phyloP scores from a whole-genome alignment of 2,888 invertebrate genomes.

The Heliconius cydno region DNA sequence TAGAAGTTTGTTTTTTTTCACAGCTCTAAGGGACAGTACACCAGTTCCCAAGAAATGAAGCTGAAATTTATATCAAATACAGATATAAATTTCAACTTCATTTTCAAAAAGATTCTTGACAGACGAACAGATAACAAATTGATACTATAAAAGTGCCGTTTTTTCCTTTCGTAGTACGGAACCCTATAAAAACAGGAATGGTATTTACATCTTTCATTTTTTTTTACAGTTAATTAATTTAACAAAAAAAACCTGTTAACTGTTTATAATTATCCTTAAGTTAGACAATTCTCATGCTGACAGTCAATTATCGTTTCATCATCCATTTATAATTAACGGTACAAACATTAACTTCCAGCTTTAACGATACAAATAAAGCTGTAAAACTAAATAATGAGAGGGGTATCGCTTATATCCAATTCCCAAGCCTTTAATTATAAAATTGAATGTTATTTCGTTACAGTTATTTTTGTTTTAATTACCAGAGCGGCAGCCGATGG shows the following conservation, averaged over 20 bases:
- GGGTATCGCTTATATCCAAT: conserved; percentile 23
- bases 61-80: too few species aligned
- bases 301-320: conserved; percentile 10
- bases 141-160: too few species aligned
- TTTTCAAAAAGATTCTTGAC: too few species aligned
- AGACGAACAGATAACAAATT: too few species aligned
- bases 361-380: conserved; percentile 21
- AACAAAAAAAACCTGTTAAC: background rate
- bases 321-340: background rate
- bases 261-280: conserved; percentile 1
- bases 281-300: conserved; percentile 11
- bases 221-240: background rate
- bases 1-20: too few species aligned
- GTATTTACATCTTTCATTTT: too few species aligned
- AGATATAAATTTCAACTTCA: too few species aligned
- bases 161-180: too few species aligned
- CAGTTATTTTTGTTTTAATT: conserved; percentile 69
- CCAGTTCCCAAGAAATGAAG: too few species aligned
- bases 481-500: conserved; percentile 51
- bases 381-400: conserved; percentile 28
- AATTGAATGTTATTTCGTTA: conserved; percentile 53
- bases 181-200: too few species aligned
- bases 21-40: too few species aligned
- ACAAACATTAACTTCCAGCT: conserved; percentile 18
- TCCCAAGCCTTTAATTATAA: conserved; percentile 27